Evolutionary conservation across 2,888 invertebrate genomes (phyloP), one percentile per base, ranked within the genome.

Genomic region (Ochropacha duplaris): DNA sequence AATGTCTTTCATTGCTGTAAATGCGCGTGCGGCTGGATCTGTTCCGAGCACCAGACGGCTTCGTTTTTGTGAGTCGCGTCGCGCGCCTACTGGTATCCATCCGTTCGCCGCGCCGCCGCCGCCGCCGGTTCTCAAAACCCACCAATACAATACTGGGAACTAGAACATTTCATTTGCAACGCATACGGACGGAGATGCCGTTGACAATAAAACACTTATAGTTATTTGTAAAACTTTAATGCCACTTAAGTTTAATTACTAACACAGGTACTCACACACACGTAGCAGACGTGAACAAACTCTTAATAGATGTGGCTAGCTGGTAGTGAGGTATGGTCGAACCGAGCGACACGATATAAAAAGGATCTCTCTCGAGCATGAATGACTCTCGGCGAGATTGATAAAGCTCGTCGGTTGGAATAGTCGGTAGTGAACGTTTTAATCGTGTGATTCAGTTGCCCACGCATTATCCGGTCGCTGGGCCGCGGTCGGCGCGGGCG

Each of bases 51-150:
- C 73, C 84, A 86, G 87, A 85, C 90, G 72, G 78, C 75, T 79
- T 69, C 72, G 88, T 92, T 91, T 90, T 91, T 91, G 90, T 76
- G 72, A 86, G 88, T 85, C 86, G 83, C 84, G 90, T 79, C 86
- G 86, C 84, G 83, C 87, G 86, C 79, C 81, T 76, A 69, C 76
- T 76, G 81, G 62, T 68, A 63, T 72, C 64, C 71, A 71, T 68
- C 81, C 76, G 78, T 78, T 77, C 77, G 81, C 71, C 51, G 51
- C 31, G 31, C 51, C 36, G 36, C 16, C 16, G 39, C 39, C n/a
- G 31, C 31, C 79, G 82, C 72, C 81, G 72, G 80, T 83, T 86
- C 83, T 79, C 83, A 79, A 85, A 87, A 85, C 78, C 77, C 71
- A 71, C 79, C 77, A 79, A 80, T 75, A 75, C 83, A 77, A 89